A percentile compares a stretch with the other conserved stretches of the same genome.
These are phyloP conservation scores for Cheiracanthium punctorium DNA, from an alignment of 2,888 invertebrate genomes.

Conservation along the genomic window DNA sequence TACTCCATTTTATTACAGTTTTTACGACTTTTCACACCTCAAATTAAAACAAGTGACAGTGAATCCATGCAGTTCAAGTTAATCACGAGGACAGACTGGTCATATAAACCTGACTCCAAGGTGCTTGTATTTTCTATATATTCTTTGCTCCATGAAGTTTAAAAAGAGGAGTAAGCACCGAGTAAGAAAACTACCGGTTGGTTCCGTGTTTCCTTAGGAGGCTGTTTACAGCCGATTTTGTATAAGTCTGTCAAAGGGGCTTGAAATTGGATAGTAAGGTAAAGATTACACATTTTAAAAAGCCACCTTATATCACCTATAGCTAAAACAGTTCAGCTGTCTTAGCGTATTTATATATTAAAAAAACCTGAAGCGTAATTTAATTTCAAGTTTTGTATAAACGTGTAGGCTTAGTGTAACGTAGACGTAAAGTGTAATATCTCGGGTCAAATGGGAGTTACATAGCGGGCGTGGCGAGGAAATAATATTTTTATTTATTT, in stretches of 20 bases:
- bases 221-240: slow-evolving; percentile 62
- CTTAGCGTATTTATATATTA: too few relatives aligned
- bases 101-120: too few relatives aligned
- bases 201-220: slow-evolving; percentile 16
- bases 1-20: too few relatives aligned
- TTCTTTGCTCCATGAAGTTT: not conserved
- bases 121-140: too few relatives aligned
- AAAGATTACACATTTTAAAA: not conserved
- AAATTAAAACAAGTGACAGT: too few relatives aligned
- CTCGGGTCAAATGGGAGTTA: slow-evolving; percentile 22
- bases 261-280: not conserved
- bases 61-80: too few relatives aligned
- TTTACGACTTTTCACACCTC: too few relatives aligned
- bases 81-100: too few relatives aligned
- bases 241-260: not conserved
- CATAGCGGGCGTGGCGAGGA: slow-evolving; percentile 66
- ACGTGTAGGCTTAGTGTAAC: slow-evolving; percentile 56
- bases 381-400: not conserved
- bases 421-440: slow-evolving; percentile 60
- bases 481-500: slow-evolving; percentile 9
- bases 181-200: not conserved
- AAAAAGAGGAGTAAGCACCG: not conserved
- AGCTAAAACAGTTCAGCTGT: too few relatives aligned
- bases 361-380: too few relatives aligned
- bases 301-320: too few relatives aligned